phyloP scores from a whole-genome alignment of 2,888 invertebrate species.

The Hedya salicella region DNA sequence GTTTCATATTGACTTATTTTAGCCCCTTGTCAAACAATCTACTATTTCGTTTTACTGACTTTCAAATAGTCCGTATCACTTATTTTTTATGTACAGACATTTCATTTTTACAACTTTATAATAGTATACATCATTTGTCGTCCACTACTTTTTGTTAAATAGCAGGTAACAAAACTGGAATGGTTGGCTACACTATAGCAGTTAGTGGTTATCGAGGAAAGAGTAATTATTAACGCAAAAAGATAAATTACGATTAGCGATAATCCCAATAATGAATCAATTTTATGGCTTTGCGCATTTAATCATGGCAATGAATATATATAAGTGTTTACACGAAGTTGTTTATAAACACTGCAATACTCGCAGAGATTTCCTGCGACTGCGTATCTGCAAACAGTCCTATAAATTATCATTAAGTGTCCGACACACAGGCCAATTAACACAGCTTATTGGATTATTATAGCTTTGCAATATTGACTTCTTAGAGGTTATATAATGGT shows the following conservation, averaged over 20 bases:
- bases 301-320: constrained; percentile 6
- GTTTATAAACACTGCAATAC: constrained; percentile 24
- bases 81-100: no score
- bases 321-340: constrained; percentile 11
- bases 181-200: not conserved
- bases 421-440: constrained; percentile 31
- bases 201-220: not conserved
- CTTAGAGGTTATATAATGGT: not conserved
- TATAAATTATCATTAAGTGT: constrained; percentile 39
- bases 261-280: not conserved
- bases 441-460: constrained; percentile 7
- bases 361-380: constrained; percentile 30
- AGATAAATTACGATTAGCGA: not conserved
- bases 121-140: no score
- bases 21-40: no score
- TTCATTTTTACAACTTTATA: no score
- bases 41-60: no score
- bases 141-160: no score
- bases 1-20: no score
- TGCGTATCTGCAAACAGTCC: constrained; percentile 24
- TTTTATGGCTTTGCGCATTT: not conserved
- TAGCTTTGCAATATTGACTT: not conserved
- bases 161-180: no score
- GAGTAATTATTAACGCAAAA: not conserved
- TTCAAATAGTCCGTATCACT: no score